Conservation (phyloP, 1,140 invertebrate genomes). For the Heliothis virescens region DNA sequence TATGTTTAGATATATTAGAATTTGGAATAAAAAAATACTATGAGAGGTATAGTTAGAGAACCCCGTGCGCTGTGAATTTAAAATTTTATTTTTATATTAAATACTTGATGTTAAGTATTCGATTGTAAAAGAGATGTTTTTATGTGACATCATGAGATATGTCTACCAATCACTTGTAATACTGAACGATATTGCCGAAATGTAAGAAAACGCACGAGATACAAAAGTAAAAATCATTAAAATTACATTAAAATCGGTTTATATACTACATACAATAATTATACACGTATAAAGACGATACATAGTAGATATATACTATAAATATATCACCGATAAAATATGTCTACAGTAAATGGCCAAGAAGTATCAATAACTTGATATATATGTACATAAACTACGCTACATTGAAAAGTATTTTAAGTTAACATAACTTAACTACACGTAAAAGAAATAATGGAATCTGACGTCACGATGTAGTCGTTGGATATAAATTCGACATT, state of each 20-base stretch:
- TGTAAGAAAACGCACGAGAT: neutral
- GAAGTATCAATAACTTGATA: neutral
- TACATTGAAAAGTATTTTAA: neutral
- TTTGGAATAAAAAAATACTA: constrained; percentile 2
- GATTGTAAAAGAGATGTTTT: neutral
- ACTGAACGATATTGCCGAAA: neutral
- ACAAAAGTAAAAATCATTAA: constrained; percentile 1
- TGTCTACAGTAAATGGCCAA: constrained; percentile 29
- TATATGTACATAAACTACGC: neutral
- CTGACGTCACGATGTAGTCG: too few species aligned
- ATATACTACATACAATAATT: constrained; percentile 24
- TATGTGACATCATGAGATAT: neutral
- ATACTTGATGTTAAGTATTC: neutral
- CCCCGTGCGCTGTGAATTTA: neutral
- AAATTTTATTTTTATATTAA: neutral
- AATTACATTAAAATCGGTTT: constrained; percentile 6
- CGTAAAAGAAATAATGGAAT: neutral
- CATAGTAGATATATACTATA: constrained; percentile 11
- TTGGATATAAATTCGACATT: too few species aligned
- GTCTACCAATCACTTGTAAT: neutral
- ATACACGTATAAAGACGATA: constrained; percentile 30
- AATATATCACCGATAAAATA: constrained; percentile 10
- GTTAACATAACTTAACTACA: neutral
- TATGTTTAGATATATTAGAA: constrained; percentile 64
- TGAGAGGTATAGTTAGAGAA: neutral